These are phyloP conservation scores for Rhopilema esculentum DNA, from an alignment of 30 jellyfish, hydroid and myxozoan species.

Conservation along the genomic window DNA sequence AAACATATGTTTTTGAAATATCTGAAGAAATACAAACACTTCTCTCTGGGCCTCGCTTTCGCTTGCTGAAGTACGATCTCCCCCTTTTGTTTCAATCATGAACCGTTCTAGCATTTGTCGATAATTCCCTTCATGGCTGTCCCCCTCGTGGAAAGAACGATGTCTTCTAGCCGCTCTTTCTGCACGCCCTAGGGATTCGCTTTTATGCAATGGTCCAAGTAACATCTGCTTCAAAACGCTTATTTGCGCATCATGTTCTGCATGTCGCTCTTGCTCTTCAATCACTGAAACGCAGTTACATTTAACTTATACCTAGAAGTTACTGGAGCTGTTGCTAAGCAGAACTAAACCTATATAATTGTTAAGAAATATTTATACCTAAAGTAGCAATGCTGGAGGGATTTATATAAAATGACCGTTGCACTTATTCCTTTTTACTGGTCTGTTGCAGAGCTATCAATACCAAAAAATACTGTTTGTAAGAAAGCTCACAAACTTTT, in stretches of 20 bases:
- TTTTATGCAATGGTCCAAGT: conserved; percentile 3
- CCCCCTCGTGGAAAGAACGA: conserved; percentile 33
- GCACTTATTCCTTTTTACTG: too few species aligned
- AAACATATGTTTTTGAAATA: too few species aligned
- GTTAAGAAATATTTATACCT: too few species aligned
- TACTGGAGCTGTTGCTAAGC: too few species aligned
- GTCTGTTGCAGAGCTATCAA: too few species aligned
- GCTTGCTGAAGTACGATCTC: not conserved
- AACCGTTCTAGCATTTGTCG: conserved; percentile 53
- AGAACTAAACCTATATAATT: too few species aligned
- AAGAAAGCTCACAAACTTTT: too few species aligned
- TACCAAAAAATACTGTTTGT: too few species aligned
- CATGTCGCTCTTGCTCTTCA: conserved; percentile 57
- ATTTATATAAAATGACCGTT: too few species aligned
- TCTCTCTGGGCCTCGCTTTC: conserved; percentile 12
- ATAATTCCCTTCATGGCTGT: conserved; percentile 3
- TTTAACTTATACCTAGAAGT: too few species aligned
- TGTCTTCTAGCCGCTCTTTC: not conserved
- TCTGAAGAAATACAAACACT: conserved; percentile 22
- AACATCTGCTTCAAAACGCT: conserved; percentile 47
- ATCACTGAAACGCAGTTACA: not conserved
- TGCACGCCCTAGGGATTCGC: not conserved
- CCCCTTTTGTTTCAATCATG: not conserved
- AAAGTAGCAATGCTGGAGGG: too few species aligned
- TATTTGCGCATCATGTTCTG: conserved; percentile 60